phyloP scores from a whole-genome alignment of 2,888 invertebrate species.

The Eupelmus urozonus region DNA sequence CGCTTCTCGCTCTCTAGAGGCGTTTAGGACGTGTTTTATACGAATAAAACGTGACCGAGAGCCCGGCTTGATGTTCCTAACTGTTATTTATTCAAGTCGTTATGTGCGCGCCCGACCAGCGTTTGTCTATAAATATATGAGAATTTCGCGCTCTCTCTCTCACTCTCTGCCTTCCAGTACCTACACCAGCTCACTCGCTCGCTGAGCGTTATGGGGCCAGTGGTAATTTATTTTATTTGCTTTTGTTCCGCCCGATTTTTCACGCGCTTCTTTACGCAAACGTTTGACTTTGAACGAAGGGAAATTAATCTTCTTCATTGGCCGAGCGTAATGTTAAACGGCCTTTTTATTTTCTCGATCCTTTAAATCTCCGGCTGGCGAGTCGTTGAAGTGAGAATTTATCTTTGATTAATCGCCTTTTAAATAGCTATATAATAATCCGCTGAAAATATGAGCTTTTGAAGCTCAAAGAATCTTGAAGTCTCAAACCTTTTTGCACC shows the following conservation, averaged over 20 bases:
- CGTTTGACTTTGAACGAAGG: neutral
- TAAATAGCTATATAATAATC: neutral
- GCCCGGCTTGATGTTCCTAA: conserved; percentile 11
- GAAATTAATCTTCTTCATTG: neutral
- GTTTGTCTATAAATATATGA: conserved; percentile 31
- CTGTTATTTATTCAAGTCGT: conserved; percentile 56
- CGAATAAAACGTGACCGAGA: conserved; percentile 55
- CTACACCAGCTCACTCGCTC: neutral
- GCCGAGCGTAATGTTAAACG: too few relatives aligned
- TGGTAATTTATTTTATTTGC: conserved; percentile 38
- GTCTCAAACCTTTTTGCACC: too few relatives aligned
- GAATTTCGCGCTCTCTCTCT: neutral
- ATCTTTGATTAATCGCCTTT: too few relatives aligned
- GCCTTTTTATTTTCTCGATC: too few relatives aligned
- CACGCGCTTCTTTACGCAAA: neutral
- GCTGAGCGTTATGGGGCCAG: neutral
- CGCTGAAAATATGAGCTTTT: neutral
- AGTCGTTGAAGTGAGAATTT: too few relatives aligned
- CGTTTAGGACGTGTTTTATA: conserved; percentile 46
- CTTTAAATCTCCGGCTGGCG: too few relatives aligned
- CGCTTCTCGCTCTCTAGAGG: neutral
- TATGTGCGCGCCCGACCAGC: too few relatives aligned
- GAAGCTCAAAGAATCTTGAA: neutral
- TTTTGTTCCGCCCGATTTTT: conserved; percentile 1
- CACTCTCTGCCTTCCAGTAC: too few relatives aligned